Percentiles rank a stretch among this genome's conserved stretches.
Evolutionary conservation across 2,888 invertebrate species (phyloP).

Genomic region (Drosophila borealis): DNA sequence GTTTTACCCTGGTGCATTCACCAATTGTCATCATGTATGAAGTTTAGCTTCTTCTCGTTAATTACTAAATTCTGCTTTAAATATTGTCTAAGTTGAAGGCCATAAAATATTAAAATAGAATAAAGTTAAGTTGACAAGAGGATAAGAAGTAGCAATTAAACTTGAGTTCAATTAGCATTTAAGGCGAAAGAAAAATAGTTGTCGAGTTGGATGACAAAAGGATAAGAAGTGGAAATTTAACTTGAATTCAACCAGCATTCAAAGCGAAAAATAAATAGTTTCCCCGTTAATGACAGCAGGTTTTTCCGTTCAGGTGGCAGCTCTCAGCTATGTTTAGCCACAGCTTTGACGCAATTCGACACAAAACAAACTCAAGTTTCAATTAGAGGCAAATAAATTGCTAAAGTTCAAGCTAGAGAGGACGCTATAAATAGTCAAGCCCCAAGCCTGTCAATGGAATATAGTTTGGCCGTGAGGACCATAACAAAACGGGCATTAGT

Average conservation of each 20-base stretch:
- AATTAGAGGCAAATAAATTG: conserved; percentile 55
- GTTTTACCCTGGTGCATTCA: too few species aligned
- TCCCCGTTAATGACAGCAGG: neutral
- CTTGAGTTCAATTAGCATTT: too few species aligned
- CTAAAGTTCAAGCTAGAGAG: conserved; percentile 27
- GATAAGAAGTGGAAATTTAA: neutral
- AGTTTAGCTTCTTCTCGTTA: too few species aligned
- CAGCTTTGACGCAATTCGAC: conserved; percentile 28
- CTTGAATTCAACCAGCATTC: neutral
- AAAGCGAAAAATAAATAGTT: too few species aligned
- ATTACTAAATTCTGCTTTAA: too few species aligned
- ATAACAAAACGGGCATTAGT: conserved; percentile 19
- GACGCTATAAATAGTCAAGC: conserved; percentile 37
- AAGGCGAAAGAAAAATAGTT: too few species aligned
- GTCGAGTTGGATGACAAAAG: neutral
- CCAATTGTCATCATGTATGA: too few species aligned
- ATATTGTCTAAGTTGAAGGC: too few species aligned
- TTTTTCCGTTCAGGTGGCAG: neutral
- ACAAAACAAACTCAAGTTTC: conserved; percentile 23
- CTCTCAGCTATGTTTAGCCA: neutral
- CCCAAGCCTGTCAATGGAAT: too few species aligned
- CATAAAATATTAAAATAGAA: too few species aligned
- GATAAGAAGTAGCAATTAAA: too few species aligned
- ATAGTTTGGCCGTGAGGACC: conserved; percentile 22
- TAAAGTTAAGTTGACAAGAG: too few species aligned